Conservation (phyloP, 1,140 invertebrate genomes). For the Panulirus ornatus region DNA sequence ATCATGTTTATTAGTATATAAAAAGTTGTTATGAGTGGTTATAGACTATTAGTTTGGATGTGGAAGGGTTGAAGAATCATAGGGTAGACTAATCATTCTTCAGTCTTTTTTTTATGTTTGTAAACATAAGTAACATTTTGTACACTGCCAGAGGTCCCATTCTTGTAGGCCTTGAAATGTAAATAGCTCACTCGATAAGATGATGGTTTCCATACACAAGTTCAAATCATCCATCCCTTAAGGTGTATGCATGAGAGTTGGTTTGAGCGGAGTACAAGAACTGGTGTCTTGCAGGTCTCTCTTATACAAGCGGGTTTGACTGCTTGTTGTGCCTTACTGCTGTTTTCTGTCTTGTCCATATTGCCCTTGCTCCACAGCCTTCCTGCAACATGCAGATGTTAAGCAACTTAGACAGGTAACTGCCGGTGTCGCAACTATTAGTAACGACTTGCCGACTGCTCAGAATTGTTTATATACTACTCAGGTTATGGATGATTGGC, state of each 20-base stretch:
- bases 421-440: neutral
- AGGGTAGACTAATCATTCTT: neutral
- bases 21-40: neutral
- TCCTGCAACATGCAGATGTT: slow-evolving; percentile 21
- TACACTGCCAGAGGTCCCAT: slow-evolving; percentile 33
- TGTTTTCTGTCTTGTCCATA: slow-evolving; percentile 57
- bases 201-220: slow-evolving; percentile 40
- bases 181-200: slow-evolving; percentile 36
- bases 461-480: slow-evolving; percentile 28
- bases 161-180: slow-evolving; percentile 38
- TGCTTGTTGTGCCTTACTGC: slow-evolving; percentile 60
- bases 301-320: slow-evolving; percentile 50
- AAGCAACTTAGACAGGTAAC: neutral
- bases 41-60: neutral
- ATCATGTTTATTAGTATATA: neutral
- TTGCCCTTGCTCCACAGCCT: slow-evolving; percentile 33
- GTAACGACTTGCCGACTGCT: slow-evolving; percentile 37
- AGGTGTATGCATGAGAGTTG: slow-evolving; percentile 43
- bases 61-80: neutral
- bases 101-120: neutral
- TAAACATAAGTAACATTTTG: slow-evolving; percentile 14
- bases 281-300: slow-evolving; percentile 49
- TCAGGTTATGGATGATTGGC: slow-evolving; percentile 52
- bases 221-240: slow-evolving; percentile 60
- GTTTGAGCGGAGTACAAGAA: slow-evolving; percentile 52